Evolutionary conservation across 2,888 invertebrate species (phyloP).

Genomic region (Leptopilina syphax): DNA sequence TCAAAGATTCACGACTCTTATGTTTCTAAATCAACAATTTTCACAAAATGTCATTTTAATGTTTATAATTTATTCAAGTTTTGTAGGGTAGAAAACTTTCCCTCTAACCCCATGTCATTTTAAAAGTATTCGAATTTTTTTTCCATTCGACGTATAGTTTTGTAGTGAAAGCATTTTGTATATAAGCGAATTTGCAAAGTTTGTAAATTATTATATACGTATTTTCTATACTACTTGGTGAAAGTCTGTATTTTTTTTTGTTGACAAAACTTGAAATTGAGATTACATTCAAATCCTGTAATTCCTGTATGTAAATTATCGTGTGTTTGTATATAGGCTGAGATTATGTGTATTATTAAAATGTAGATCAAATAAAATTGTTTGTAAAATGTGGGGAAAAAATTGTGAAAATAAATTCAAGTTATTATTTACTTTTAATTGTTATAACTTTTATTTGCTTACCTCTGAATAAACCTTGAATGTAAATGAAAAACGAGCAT

Average conservation of each 20-base stretch:
- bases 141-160: neutral
- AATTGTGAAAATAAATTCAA: no score
- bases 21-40: neutral
- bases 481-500: neutral
- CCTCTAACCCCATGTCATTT: slow-evolving; percentile 28
- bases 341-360: neutral
- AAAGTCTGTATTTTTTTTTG: slow-evolving; percentile 25
- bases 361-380: no score
- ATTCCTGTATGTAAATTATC: slow-evolving; percentile 11
- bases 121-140: slow-evolving; percentile 14
- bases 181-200: slow-evolving; percentile 6
- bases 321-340: neutral
- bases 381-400: no score
- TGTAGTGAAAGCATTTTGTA: slow-evolving; percentile 17
- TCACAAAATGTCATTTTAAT: neutral
- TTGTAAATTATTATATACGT: slow-evolving; percentile 14
- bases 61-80: neutral
- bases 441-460: neutral
- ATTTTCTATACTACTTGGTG: slow-evolving; percentile 15
- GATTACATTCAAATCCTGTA: slow-evolving; percentile 4
- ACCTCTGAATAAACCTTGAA: neutral
- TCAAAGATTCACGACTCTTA: slow-evolving; percentile 18
- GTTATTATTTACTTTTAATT: no score
- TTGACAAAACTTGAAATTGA: neutral
- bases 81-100: slow-evolving; percentile 14